These are phyloP conservation scores for Dermolepida albohirtum DNA, from an alignment of 2,888 invertebrate species.

Conservation along the genomic window DNA sequence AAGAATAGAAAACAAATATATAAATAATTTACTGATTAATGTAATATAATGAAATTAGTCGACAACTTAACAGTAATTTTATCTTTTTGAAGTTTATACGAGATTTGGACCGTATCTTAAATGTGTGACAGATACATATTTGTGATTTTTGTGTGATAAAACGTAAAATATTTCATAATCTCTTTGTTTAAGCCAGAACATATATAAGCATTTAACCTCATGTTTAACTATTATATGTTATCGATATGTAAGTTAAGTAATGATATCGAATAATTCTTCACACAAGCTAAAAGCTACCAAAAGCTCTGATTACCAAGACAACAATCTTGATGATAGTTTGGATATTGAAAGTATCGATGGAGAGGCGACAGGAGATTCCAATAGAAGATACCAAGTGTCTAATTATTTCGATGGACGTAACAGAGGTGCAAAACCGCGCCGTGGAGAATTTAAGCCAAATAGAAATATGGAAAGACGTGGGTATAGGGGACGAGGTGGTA, in stretches of 20 bases:
- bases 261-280: conserved; percentile 75
- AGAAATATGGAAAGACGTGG: conserved; percentile 53
- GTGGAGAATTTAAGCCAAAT: conserved; percentile 45
- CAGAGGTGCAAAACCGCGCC: conserved; percentile 48
- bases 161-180: conserved; percentile 31
- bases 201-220: conserved; percentile 21
- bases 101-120: conserved; percentile 26
- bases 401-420: conserved; percentile 53
- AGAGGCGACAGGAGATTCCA: conserved; percentile 56
- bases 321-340: conserved; percentile 66
- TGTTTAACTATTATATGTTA: conserved; percentile 29
- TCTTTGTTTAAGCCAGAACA: conserved; percentile 17
- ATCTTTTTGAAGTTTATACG: conserved; percentile 15
- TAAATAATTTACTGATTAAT: no score
- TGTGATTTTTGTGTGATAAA: conserved; percentile 34
- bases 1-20: no score
- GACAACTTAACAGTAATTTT: not conserved
- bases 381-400: conserved; percentile 51
- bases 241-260: conserved; percentile 68
- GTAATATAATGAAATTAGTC: not conserved
- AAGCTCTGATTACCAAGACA: conserved; percentile 66
- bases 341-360: conserved; percentile 59
- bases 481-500: conserved; percentile 54
- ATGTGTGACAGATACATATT: conserved; percentile 36
- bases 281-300: conserved; percentile 74